Conservation (phyloP, 1,140 invertebrate genomes). For the Papilio machaon region DNA sequence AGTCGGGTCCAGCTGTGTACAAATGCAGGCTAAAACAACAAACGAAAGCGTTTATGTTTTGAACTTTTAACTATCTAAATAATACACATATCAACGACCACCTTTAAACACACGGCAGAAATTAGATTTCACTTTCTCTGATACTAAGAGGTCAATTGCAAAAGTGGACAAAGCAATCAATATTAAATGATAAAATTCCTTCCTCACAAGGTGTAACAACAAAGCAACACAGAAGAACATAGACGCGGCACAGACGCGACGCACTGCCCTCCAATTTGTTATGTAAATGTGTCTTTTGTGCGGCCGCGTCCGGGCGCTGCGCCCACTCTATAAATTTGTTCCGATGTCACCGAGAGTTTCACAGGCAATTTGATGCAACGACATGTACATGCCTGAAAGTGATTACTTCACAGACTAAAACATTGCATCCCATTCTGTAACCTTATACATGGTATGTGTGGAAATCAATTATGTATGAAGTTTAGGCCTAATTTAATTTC, state of each 20-base stretch:
- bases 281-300: slow-evolving; percentile 73
- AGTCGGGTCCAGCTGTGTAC: not conserved
- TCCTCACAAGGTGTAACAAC: slow-evolving; percentile 13
- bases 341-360: slow-evolving; percentile 52
- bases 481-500: not conserved
- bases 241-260: slow-evolving; percentile 48
- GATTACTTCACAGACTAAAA: slow-evolving; percentile 5
- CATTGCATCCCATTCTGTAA: not conserved
- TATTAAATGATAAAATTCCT: not conserved
- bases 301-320: slow-evolving; percentile 47
- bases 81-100: no score
- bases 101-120: no score
- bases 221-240: slow-evolving; percentile 47
- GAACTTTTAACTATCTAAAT: no score
- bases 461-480: not conserved
- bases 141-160: not conserved
- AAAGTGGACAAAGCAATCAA: not conserved
- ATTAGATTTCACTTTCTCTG: not conserved
- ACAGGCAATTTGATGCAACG: slow-evolving; percentile 55
- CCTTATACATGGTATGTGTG: no score
- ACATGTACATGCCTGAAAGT: slow-evolving; percentile 18
- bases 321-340: slow-evolving; percentile 64
- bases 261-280: slow-evolving; percentile 68
- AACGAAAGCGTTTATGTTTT: not conserved
- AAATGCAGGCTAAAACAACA: not conserved